These are phyloP conservation scores for Cephus pulcher DNA, from an alignment of 2,888 invertebrate genomes.

Conservation along the genomic window DNA sequence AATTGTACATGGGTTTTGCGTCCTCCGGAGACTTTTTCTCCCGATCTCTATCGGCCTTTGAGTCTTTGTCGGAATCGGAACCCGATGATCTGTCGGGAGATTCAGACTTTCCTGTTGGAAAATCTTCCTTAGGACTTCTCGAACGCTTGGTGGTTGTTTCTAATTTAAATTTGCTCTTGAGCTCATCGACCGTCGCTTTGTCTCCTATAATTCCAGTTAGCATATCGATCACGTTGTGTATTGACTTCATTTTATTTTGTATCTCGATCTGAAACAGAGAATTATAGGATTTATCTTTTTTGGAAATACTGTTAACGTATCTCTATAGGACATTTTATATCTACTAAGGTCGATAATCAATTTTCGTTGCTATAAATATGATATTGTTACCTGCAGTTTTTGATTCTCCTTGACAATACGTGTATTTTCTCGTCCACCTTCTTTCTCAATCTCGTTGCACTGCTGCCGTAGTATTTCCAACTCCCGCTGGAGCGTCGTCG, in stretches of 20 bases:
- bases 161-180: conserved; percentile 57
- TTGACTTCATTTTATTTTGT: conserved; percentile 83
- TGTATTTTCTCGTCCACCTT: conserved; percentile 81
- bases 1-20: conserved; percentile 74
- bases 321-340: not conserved
- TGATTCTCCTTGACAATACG: conserved; percentile 85
- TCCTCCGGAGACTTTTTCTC: conserved; percentile 52
- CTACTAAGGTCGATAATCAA: not conserved
- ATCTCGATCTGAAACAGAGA: conserved; percentile 74
- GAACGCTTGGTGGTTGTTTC: conserved; percentile 50
- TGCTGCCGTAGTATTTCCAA: conserved; percentile 83
- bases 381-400: conserved; percentile 80
- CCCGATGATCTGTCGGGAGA: conserved; percentile 47
- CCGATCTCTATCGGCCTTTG: conserved; percentile 48
- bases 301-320: not conserved
- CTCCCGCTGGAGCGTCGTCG: conserved; percentile 79
- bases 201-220: conserved; percentile 87
- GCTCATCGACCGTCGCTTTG: conserved; percentile 68
- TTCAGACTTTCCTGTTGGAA: conserved; percentile 54
- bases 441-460: conserved; percentile 80
- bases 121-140: conserved; percentile 60
- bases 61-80: conserved; percentile 57
- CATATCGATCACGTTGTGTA: conserved; percentile 90
- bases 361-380: not conserved
- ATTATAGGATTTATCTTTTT: not conserved